Percentiles rank a stretch among this genome's conserved stretches.
phyloP scores from a whole-genome alignment of 2,797 vertebrate genomes.

The Mallotus villosus region DNA sequence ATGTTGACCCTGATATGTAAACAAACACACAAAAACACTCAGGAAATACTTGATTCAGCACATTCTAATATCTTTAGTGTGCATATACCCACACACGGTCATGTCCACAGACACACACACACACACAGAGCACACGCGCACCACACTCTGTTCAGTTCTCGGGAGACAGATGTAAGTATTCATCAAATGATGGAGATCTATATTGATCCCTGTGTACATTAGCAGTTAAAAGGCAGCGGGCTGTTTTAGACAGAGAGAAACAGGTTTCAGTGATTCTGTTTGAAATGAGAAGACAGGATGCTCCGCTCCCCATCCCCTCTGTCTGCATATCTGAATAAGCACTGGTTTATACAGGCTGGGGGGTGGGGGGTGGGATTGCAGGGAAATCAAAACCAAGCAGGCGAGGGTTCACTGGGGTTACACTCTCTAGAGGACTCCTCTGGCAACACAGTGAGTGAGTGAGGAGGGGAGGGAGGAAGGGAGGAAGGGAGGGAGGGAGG shows the following conservation, averaged over 20 bases:
- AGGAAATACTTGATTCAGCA: conserved; percentile 81
- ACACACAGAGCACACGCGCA: neutral
- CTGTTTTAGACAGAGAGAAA: conserved; percentile 72
- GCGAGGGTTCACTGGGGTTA: conserved; percentile 23
- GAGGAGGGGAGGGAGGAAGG: neutral
- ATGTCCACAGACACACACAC: neutral
- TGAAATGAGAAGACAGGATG: conserved; percentile 77
- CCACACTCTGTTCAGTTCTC: conserved; percentile 35
- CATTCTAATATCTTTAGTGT: conserved; percentile 68
- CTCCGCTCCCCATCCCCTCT: conserved; percentile 57
- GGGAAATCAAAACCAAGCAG: conserved; percentile 24
- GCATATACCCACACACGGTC: neutral
- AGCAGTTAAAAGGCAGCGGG: conserved; percentile 80
- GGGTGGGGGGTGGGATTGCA: conserved; percentile 10
- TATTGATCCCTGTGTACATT: conserved; percentile 85
- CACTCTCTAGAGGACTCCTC: conserved; percentile 15
- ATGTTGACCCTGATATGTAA: conserved; percentile 80
- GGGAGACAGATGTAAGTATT: conserved; percentile 82
- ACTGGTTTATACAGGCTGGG: conserved; percentile 25
- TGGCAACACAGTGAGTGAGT: conserved; percentile 2
- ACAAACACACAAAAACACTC: conserved; percentile 78
- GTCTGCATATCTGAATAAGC: conserved; percentile 71
- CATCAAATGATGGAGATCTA: conserved; percentile 87
- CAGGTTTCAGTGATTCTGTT: conserved; percentile 84
- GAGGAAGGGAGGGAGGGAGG: conserved; percentile 2